Evolutionary conservation across 1,140 invertebrate genomes (phyloP).

Genomic region (Halesus radiatus): DNA sequence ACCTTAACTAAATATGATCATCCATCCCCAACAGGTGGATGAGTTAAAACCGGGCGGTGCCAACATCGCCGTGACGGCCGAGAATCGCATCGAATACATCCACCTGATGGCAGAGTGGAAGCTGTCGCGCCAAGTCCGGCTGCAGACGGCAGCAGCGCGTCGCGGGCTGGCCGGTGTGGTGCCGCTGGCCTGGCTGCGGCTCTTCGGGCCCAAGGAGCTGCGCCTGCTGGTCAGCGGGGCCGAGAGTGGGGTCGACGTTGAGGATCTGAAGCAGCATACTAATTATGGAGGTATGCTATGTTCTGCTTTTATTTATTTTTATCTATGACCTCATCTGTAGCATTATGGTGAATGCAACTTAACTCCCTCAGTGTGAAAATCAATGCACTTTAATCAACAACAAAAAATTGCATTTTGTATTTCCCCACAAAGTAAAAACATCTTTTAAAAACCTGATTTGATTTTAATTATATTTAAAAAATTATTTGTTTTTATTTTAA

Average conservation of each 20-base stretch:
- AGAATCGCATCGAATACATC: conserved; percentile 97
- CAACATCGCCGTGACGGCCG: conserved; percentile 90
- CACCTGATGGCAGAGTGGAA: conserved; percentile 97
- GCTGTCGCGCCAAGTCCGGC: conserved; percentile 84
- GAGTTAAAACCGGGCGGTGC: conserved; percentile 92
- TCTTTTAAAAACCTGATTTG: too few relatives aligned
- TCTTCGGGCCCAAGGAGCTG: conserved; percentile 96
- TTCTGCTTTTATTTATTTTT: too few relatives aligned
- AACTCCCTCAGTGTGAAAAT: too few relatives aligned
- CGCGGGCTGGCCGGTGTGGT: conserved; percentile 91
- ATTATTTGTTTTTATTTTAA: too few relatives aligned
- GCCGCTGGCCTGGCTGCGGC: conserved; percentile 90
- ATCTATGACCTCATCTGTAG: too few relatives aligned
- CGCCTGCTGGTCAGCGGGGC: conserved; percentile 96
- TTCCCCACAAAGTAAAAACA: too few relatives aligned
- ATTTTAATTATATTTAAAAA: too few relatives aligned
- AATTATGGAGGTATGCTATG: conserved; percentile 77
- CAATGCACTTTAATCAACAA: too few relatives aligned
- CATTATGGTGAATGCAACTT: too few relatives aligned
- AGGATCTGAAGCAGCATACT: conserved; percentile 88
- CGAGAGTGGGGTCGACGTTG: conserved; percentile 91
- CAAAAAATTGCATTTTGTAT: too few relatives aligned
- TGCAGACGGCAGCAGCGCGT: conserved; percentile 89
- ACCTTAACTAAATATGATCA: too few relatives aligned
- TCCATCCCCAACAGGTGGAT: conserved; percentile 72